Evolutionary conservation across 2,113 vertebrate species (phyloP), one percentile per base, ranked within the genome.

Genomic region (Synodontis membranacea): DNA sequence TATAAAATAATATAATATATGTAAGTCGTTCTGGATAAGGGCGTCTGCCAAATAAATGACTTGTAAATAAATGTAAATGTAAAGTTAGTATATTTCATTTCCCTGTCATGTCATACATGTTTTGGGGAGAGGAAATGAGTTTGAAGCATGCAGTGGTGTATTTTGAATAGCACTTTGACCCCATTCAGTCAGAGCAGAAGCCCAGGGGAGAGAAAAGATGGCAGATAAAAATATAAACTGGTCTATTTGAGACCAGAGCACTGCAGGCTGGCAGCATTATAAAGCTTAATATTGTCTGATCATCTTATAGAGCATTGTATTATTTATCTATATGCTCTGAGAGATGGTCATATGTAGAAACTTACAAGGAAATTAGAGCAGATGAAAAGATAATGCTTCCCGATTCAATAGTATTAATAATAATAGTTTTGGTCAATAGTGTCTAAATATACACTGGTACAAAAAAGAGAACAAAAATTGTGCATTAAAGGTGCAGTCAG

Each of bases 171-270:
- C 60, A 54, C 62, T 84, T 84, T 89, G 88, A 91, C 90, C 91
- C 39, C 86, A 91, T 92, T 91, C 89, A 91, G 89, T 93, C 91
- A 93, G 79, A 0, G 10, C n/a, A 74, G 84, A 7, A 79, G 37
- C 90, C 86, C 83, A 74, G 25, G 80, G 80, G 84, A 84, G 42
- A 23, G 56, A 80, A 85, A 84, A 0, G 58, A 81, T 89, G 83
- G 52, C 60, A 84, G 76, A 86, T 91, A 88, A 85, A 85, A 91
- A 90, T 91, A 88, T 86, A 50, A 79, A 83, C 34, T 62, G 76
- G 78, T 87, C 72, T 84, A 85, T 52, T 82, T 82, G 37, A 86
- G 82, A 48, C 79, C 87, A 56, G 56, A 72, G 64, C 50, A 62
- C 62, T n/a, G 23, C 52, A 58, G 66, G 46, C 44, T 74, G 58